These are phyloP conservation scores for Slavum lentiscoides DNA, from an alignment of 2,888 invertebrate genomes.

Conservation along the genomic window DNA sequence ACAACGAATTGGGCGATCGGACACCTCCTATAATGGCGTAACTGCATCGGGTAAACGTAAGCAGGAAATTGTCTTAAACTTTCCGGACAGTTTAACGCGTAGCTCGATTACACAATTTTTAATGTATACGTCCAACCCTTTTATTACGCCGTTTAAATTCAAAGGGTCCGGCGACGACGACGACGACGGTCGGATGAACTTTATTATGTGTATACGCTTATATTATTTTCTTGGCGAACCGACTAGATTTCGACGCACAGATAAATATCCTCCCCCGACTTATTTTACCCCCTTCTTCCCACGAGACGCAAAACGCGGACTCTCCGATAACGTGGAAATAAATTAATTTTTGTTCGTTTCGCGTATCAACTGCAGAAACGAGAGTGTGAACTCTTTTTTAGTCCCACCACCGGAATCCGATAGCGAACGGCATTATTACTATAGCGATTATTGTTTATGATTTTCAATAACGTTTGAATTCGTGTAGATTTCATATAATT, in stretches of 20 bases:
- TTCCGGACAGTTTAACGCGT: slow-evolving; percentile 44
- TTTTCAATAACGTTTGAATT: too few relatives aligned
- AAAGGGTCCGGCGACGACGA: slow-evolving; percentile 12
- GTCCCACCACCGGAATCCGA: not conserved
- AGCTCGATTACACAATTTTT: slow-evolving; percentile 51
- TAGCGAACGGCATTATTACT: not conserved
- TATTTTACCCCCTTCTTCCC: not conserved
- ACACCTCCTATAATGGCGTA: too few relatives aligned
- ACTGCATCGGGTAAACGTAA: slow-evolving; percentile 21
- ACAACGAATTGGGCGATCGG: too few relatives aligned
- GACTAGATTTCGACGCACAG: slow-evolving; percentile 20
- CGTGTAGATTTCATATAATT: too few relatives aligned
- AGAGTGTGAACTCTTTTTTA: not conserved
- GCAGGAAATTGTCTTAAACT: slow-evolving; percentile 50
- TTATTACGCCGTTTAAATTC: slow-evolving; percentile 41
- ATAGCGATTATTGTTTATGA: not conserved
- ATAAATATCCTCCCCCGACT: slow-evolving; percentile 14
- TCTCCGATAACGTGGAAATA: slow-evolving; percentile 4
- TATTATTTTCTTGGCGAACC: slow-evolving; percentile 42
- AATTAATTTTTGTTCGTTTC: slow-evolving; percentile 33
- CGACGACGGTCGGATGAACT: not conserved
- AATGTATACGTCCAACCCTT: slow-evolving; percentile 47
- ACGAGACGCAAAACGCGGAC: not conserved
- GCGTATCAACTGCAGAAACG: not conserved
- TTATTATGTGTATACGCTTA: slow-evolving; percentile 4